These are phyloP conservation scores for Leucoptera coffeella DNA, from an alignment of 2,888 invertebrate genomes.

Conservation along the genomic window DNA sequence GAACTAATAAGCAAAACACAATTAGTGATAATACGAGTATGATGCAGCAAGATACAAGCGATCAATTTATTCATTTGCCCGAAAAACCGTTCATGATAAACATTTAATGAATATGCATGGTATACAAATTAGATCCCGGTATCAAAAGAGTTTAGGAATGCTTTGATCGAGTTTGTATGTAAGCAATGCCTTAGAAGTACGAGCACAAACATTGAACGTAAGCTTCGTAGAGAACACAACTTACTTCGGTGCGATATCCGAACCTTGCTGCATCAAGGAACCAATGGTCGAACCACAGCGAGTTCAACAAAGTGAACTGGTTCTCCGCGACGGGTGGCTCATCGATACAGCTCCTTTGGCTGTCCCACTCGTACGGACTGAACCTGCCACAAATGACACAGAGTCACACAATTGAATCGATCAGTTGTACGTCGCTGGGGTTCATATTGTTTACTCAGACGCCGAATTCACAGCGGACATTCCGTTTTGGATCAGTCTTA, in stretches of 20 bases:
- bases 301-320: conserved; percentile 85
- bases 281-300: conserved; percentile 92
- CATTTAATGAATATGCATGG: too few relatives aligned
- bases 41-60: too few relatives aligned
- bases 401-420: conserved; percentile 17
- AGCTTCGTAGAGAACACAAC: too few relatives aligned
- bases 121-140: too few relatives aligned
- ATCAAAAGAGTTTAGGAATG: too few relatives aligned
- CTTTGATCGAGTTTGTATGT: too few relatives aligned
- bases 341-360: conserved; percentile 77
- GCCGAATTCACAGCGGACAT: neutral
- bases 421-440: conserved; percentile 36
- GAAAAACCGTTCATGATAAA: too few relatives aligned
- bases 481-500: neutral
- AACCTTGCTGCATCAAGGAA: conserved; percentile 89
- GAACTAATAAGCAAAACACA: too few relatives aligned
- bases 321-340: conserved; percentile 84
- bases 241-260: conserved; percentile 88
- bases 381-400: conserved; percentile 59
- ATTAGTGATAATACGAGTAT: too few relatives aligned
- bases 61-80: too few relatives aligned
- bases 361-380: conserved; percentile 92
- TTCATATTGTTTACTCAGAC: conserved; percentile 17
- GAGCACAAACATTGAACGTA: too few relatives aligned
- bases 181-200: too few relatives aligned